Evolutionary conservation across 1,140 invertebrate genomes (phyloP).

Genomic region (Bombus consobrinus): DNA sequence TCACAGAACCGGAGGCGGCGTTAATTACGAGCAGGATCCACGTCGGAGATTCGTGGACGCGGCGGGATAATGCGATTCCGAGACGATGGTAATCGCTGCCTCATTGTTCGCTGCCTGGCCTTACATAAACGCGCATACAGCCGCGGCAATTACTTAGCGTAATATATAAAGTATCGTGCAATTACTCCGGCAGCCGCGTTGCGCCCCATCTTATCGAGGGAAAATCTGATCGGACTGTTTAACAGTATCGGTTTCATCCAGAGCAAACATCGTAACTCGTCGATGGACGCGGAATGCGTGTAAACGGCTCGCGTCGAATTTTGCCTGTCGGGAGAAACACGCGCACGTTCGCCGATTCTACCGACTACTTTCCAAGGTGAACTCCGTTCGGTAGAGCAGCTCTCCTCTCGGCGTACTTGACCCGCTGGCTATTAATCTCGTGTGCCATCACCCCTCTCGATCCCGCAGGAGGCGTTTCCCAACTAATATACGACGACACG

Average conservation of each 20-base stretch:
- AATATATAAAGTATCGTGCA: slow-evolving; percentile 53
- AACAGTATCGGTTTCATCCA: slow-evolving; percentile 38
- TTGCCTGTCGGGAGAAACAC: neutral
- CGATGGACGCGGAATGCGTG: neutral
- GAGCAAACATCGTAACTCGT: slow-evolving; percentile 27
- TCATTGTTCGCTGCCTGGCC: slow-evolving; percentile 53
- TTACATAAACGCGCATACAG: slow-evolving; percentile 45
- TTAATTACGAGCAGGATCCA: slow-evolving; percentile 24
- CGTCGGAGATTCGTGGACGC: slow-evolving; percentile 12
- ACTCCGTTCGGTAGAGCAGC: slow-evolving; percentile 7
- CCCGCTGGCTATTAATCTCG: slow-evolving; percentile 72
- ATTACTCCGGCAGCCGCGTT: slow-evolving; percentile 38
- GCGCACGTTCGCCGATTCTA: neutral
- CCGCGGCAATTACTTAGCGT: slow-evolving; percentile 42
- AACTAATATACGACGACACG: slow-evolving; percentile 78
- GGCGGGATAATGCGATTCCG: slow-evolving; percentile 31
- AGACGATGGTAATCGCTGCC: slow-evolving; percentile 42
- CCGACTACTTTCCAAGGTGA: neutral
- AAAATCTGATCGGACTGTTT: slow-evolving; percentile 52
- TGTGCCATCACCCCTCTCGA: slow-evolving; percentile 68
- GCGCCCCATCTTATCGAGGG: slow-evolving; percentile 37
- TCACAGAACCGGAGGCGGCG: neutral
- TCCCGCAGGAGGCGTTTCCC: slow-evolving; percentile 72
- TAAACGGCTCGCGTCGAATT: neutral
- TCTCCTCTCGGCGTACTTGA: slow-evolving; percentile 62